These are phyloP conservation scores for Paracanthobrama guichenoti DNA, from an alignment of 2,113 vertebrate genomes.

Conservation along the genomic window DNA sequence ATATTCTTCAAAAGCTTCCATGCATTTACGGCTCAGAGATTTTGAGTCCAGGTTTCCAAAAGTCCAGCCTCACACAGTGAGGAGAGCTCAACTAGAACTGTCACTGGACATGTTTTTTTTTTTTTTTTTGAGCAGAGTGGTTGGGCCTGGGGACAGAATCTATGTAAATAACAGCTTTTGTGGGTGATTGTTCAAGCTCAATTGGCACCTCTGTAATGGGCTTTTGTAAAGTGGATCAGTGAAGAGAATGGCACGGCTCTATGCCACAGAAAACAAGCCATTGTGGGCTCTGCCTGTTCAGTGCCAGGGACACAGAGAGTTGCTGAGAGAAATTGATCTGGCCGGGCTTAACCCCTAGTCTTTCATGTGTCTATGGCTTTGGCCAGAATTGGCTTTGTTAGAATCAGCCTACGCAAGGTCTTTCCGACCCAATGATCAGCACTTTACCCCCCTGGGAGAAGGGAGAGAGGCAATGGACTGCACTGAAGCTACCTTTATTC, in stretches of 20 bases:
- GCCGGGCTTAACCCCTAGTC: constrained; percentile 59
- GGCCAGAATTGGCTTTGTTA: constrained; percentile 61
- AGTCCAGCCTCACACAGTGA: neutral
- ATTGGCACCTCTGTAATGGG: constrained; percentile 64
- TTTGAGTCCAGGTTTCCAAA: neutral
- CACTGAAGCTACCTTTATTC: constrained; percentile 41
- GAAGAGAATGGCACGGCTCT: constrained; percentile 68
- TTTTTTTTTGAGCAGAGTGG: constrained; percentile 25
- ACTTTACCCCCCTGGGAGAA: constrained; percentile 64
- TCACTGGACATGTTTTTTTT: neutral
- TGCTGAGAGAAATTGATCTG: constrained; percentile 70
- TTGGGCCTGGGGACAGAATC: constrained; percentile 43
- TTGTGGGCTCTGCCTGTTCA: constrained; percentile 62
- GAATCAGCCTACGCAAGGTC: constrained; percentile 66
- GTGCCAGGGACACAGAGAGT: constrained; percentile 55
- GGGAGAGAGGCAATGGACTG: constrained; percentile 52
- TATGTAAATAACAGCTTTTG: constrained; percentile 66
- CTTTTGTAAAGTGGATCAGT: constrained; percentile 71
- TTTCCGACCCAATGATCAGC: constrained; percentile 74
- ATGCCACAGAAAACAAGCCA: constrained; percentile 58
- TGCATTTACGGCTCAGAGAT: neutral
- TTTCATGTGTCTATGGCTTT: constrained; percentile 54
- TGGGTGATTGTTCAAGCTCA: constrained; percentile 71
- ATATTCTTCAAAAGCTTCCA: neutral
- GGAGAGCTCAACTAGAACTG: neutral